A percentile compares a stretch with the other conserved stretches of the same genome.
These are phyloP conservation scores for Axis porcinus DNA, from an alignment of 2,113 vertebrate species.

Conservation along the genomic window DNA sequence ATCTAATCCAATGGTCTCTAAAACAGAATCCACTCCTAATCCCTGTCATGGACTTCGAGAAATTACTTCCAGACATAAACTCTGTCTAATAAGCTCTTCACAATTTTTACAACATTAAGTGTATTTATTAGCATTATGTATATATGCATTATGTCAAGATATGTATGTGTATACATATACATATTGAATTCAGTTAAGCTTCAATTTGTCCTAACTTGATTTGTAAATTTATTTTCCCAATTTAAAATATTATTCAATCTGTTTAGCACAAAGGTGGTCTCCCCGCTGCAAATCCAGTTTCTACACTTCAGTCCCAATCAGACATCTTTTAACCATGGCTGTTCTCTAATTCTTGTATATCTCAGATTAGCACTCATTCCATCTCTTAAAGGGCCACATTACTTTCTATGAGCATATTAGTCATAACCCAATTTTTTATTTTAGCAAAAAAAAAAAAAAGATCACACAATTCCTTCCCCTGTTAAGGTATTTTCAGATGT, in stretches of 20 bases:
- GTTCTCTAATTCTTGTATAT: neutral
- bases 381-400: neutral
- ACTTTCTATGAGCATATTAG: neutral
- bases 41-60: neutral
- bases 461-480: neutral
- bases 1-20: neutral
- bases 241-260: neutral
- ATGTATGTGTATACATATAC: neutral
- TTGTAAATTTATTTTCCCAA: neutral
- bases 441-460: neutral
- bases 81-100: neutral
- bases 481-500: neutral
- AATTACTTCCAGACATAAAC: neutral
- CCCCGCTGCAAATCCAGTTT: neutral
- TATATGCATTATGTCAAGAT: neutral
- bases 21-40: neutral
- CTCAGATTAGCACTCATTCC: neutral
- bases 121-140: neutral
- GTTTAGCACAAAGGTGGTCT: neutral
- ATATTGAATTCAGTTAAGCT: neutral
- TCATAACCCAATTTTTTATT: neutral
- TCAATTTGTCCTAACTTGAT: neutral
- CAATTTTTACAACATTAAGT: neutral
- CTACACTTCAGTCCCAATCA: neutral
- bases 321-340: neutral